A percentile compares a stretch with the other conserved stretches of the same genome.
These are phyloP conservation scores for Peromyscus nudipes DNA, from an alignment of 2,797 vertebrate species.

Conservation along the genomic window DNA sequence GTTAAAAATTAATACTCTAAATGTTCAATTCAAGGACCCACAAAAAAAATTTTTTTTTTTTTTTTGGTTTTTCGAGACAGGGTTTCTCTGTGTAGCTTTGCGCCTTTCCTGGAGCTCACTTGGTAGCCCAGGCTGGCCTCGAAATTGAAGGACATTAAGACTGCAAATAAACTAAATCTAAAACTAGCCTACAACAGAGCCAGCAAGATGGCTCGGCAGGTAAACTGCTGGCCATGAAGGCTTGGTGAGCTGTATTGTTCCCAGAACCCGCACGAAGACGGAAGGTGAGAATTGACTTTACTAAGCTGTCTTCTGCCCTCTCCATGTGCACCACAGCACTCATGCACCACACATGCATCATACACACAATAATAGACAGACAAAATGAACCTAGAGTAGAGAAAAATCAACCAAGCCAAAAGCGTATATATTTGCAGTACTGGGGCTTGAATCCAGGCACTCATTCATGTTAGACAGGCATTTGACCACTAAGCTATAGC, in stretches of 20 bases:
- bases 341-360: neutral
- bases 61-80: no score
- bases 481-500: neutral
- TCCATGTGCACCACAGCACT: no score
- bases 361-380: neutral
- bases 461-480: neutral
- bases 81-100: no score
- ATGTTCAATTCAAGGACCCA: neutral
- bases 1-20: neutral
- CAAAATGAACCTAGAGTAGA: neutral
- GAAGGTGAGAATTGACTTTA: neutral
- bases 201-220: neutral
- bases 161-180: conserved; percentile 87
- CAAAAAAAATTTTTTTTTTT: no score
- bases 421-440: neutral
- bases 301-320: neutral
- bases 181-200: conserved; percentile 40
- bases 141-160: conserved; percentile 70
- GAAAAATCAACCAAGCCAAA: neutral
- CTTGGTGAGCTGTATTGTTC: neutral
- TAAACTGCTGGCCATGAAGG: neutral
- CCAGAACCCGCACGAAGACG: neutral
- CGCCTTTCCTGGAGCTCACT: no score
- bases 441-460: neutral
- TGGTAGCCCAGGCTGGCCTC: no score